phyloP scores from a whole-genome alignment of 2,797 vertebrate species.

The Phoebastria nigripes region DNA sequence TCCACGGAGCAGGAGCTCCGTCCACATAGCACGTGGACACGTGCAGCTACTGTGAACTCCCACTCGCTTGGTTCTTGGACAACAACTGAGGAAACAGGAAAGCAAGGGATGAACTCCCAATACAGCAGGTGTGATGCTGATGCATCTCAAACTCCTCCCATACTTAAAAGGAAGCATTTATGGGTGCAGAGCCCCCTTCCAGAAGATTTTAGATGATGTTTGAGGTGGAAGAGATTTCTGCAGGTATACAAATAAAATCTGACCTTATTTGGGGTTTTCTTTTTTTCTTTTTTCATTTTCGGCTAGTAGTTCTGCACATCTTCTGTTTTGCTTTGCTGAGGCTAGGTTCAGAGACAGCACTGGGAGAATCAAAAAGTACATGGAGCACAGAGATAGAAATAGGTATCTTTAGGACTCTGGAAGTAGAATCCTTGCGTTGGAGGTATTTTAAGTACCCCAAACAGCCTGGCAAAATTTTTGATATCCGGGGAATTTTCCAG shows the following conservation, averaged over 20 bases:
- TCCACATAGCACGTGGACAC: accelerated
- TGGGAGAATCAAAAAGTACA: not conserved
- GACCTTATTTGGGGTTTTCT: not conserved
- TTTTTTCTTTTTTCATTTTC: not conserved
- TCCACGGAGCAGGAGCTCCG: not conserved
- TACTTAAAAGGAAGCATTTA: not conserved
- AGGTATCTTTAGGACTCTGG: not conserved
- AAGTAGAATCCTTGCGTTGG: not conserved
- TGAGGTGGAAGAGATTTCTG: not conserved
- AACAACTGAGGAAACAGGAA: not conserved
- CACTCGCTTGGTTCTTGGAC: not conserved
- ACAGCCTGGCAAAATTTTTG: not conserved
- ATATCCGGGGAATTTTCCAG: not conserved
- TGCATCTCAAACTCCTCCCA: not conserved
- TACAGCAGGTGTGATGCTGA: not conserved
- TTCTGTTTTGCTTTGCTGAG: not conserved
- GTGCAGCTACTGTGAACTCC: not conserved
- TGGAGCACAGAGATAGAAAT: not conserved
- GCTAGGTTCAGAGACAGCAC: not conserved
- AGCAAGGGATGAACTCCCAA: not conserved
- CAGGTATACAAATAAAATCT: not conserved
- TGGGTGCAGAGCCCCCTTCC: not conserved
- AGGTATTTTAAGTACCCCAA: not conserved
- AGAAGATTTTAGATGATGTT: not conserved
- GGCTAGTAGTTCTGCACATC: not conserved